phyloP scores from a whole-genome alignment of 1,140 invertebrate species.

The Eriosoma lanigerum region DNA sequence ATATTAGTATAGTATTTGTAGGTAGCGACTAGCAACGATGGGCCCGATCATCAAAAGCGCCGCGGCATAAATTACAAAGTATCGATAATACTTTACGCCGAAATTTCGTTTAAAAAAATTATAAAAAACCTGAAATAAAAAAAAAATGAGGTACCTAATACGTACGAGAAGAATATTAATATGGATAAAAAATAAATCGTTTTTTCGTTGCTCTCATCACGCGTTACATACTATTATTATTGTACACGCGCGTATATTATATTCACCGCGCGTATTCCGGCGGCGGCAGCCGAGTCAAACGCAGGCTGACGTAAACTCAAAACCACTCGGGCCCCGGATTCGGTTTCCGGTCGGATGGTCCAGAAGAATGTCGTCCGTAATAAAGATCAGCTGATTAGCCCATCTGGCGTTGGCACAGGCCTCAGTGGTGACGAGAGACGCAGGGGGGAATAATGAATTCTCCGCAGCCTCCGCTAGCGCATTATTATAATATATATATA shows the following conservation, averaged over 20 bases:
- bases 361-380: slow-evolving; percentile 60
- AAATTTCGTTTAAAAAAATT: too few species aligned
- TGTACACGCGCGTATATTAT: background rate
- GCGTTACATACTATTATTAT: background rate
- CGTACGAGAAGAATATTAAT: too few species aligned
- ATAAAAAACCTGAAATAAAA: too few species aligned
- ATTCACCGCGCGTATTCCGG: background rate
- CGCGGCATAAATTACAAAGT: too few species aligned
- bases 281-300: slow-evolving; percentile 37
- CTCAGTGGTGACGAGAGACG: background rate
- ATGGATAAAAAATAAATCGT: background rate
- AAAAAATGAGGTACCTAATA: too few species aligned
- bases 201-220: background rate
- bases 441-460: slow-evolving; percentile 31
- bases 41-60: too few species aligned
- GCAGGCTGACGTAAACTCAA: slow-evolving; percentile 45
- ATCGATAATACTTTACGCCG: too few species aligned
- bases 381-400: slow-evolving; percentile 60
- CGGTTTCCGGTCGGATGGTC: slow-evolving; percentile 62
- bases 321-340: slow-evolving; percentile 46
- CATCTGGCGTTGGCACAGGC: slow-evolving; percentile 58
- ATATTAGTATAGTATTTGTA: too few species aligned
- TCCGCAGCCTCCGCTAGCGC: background rate
- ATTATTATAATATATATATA: background rate
- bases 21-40: too few species aligned